Base-by-base conservation (phyloP, 1,140 invertebrate genomes). In the Tetranychus urticae region DNA sequence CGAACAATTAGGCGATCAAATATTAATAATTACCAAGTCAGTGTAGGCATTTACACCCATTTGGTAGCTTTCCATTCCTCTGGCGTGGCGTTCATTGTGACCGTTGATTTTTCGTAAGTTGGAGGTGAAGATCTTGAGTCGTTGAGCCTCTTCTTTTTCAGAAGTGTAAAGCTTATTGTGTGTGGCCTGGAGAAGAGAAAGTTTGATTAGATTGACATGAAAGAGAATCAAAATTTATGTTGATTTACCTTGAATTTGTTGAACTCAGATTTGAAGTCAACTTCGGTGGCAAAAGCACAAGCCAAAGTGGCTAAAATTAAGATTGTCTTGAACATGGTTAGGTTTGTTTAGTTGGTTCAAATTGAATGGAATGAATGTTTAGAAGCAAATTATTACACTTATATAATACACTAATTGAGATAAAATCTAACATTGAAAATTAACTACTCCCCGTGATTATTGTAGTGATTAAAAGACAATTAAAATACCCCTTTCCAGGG, bases 41-140 rank as follows among this genome's bases (percentile, higher is more conserved):
- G 66, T 66, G 54, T 66, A 71, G 46, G 68, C 64, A 63, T 71
- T 71, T 62, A 69, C 65, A 31, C 70, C 70, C 3, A 71, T 54
- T 35, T 61, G 58, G 65, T 65, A 71, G 3, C 65, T 67, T 62
- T 70, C 67, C 2, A 66, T 42, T 1, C 69, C 69, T 1, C 61
- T 56, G 56, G 70, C 68, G 23, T 65, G 66, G 57, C 68, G 64
- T 13, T 69, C 52, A 56, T 71, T 71, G 63, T 71, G 70, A 34
- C 61, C 39, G n/a, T 35, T 50, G 42, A 65, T 62, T 13, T 46
- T 33, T 1, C n/a, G 1, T 12, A 65, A 8, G 3, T 52, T 56
- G 31, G 58, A n/a, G 12, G 48, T 3, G 31, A 65, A 65, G 39
- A 65, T 54, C 8, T 23, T 7, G 3, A 47, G 52, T 12, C 63